phyloP scores from a whole-genome alignment of 2,888 invertebrate genomes.

The Laothoe populi region DNA sequence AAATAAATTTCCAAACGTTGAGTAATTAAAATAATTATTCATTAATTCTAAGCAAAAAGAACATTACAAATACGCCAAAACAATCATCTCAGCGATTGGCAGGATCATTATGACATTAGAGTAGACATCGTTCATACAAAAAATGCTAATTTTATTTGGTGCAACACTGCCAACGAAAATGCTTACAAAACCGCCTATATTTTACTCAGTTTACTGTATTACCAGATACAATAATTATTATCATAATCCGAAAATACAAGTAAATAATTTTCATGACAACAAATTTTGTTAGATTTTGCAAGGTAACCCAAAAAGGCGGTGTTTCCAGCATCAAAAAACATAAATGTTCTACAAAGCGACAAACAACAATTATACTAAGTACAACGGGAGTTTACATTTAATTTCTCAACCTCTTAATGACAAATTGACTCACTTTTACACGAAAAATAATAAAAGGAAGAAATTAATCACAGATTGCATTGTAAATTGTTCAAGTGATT shows the following conservation, averaged over 20 bases:
- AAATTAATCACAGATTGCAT: constrained; percentile 63
- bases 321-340: constrained; percentile 51
- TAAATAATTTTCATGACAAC: constrained; percentile 6
- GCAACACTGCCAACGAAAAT: constrained; percentile 46
- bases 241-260: background rate
- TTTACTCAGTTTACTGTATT: background rate
- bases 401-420: constrained; percentile 60
- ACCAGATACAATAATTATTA: background rate
- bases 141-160: constrained; percentile 62
- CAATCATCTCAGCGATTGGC: constrained; percentile 50
- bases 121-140: constrained; percentile 29
- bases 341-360: constrained; percentile 32
- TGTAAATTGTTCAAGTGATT: constrained; percentile 39
- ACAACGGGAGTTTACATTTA: constrained; percentile 52
- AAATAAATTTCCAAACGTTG: too few species aligned
- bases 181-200: constrained; percentile 51
- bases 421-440: constrained; percentile 55
- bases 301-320: constrained; percentile 41
- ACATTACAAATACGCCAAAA: constrained; percentile 63
- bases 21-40: too few species aligned
- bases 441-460: constrained; percentile 46
- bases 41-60: constrained; percentile 54
- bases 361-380: constrained; percentile 68
- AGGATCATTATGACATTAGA: constrained; percentile 42
- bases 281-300: background rate